phyloP scores from a whole-genome alignment of 2,888 invertebrate genomes.

The Mactromeris polynyma region DNA sequence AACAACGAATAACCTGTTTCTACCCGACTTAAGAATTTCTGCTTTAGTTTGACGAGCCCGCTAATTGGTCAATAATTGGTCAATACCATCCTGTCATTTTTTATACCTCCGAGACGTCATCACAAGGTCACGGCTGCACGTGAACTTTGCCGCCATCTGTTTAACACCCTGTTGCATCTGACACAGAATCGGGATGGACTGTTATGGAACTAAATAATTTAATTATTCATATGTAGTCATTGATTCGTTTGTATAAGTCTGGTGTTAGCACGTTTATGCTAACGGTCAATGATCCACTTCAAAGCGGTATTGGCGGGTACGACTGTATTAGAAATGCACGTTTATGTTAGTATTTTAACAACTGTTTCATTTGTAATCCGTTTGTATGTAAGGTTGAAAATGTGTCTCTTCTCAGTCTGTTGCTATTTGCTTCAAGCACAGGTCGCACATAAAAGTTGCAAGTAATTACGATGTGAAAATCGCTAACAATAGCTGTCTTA shows the following conservation, averaged over 20 bases:
- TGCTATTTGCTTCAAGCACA: no score
- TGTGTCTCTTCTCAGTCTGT: no score
- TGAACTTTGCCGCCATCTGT: conserved; percentile 72
- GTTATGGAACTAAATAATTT: conserved; percentile 41
- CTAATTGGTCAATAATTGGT: conserved; percentile 62
- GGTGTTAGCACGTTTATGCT: conserved; percentile 22
- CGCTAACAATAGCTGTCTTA: no score
- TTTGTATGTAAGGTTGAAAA: background rate
- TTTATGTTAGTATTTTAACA: background rate
- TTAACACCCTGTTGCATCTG: conserved; percentile 44
- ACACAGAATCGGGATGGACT: conserved; percentile 23
- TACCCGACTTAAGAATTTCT: background rate
- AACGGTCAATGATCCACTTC: conserved; percentile 10
- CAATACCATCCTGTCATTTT: conserved; percentile 61
- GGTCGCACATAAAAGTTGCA: no score
- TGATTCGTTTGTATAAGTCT: conserved; percentile 24
- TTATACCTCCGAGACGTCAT: conserved; percentile 68
- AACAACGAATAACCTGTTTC: no score
- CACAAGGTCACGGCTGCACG: conserved; percentile 57
- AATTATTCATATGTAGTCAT: conserved; percentile 50
- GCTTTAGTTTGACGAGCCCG: background rate
- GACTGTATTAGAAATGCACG: conserved; percentile 1
- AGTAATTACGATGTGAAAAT: no score
- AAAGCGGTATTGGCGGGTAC: background rate
- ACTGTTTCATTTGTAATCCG: background rate